Percentiles rank a stretch among this genome's conserved stretches.
Evolutionary conservation across 2,113 vertebrate species (phyloP).

Genomic region (Nibea coibor): DNA sequence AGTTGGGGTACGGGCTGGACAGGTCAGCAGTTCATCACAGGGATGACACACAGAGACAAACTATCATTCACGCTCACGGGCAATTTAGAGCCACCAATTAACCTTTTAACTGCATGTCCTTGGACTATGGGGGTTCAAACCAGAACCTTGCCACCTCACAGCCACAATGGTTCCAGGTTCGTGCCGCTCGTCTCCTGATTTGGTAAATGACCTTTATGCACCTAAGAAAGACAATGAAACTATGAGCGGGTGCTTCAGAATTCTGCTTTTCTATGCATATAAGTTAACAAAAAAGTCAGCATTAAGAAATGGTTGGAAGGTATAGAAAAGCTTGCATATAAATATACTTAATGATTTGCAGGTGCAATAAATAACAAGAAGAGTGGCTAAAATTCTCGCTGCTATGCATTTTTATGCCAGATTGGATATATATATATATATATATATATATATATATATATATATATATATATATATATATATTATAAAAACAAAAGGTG

Average conservation of each 20-base stretch:
- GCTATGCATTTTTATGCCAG: background rate
- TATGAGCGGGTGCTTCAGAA: background rate
- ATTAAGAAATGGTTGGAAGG: background rate
- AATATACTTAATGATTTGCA: background rate
- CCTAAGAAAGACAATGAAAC: background rate
- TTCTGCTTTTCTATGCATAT: background rate
- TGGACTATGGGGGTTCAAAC: no score
- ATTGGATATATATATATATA: background rate
- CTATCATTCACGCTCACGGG: no score
- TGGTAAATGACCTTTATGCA: background rate
- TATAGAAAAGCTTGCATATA: background rate
- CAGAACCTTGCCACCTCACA: no score
- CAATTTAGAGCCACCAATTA: no score
- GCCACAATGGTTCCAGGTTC: no score
- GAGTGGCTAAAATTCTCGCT: background rate
- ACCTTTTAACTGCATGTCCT: no score
- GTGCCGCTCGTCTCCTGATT: background rate
- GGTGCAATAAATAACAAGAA: background rate
- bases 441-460: background rate
- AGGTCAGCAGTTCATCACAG: no score
- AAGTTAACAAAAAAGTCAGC: background rate
- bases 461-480: background rate
- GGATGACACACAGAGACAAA: no score
- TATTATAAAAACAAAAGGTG: constrained; percentile 1
- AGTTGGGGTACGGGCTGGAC: no score